These are phyloP conservation scores for Oostethus manadensis DNA, from an alignment of 2,113 vertebrate genomes.

Conservation along the genomic window DNA sequence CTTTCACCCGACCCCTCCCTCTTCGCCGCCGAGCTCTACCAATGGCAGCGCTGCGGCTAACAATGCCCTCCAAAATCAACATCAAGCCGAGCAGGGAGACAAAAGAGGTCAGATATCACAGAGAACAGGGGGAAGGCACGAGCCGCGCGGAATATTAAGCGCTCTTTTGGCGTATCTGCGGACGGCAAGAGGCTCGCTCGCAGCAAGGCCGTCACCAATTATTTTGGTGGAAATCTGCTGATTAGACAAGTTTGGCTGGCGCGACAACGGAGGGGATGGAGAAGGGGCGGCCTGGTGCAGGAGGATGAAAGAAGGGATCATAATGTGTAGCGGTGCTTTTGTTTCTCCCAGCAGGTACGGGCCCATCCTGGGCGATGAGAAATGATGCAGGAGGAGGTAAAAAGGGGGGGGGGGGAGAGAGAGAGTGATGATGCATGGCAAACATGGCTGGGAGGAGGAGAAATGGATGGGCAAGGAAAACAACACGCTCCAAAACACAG, in stretches of 20 bases:
- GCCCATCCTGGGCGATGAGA: slow-evolving; percentile 36
- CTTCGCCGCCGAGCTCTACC: slow-evolving; percentile 52
- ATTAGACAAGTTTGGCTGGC: slow-evolving; percentile 67
- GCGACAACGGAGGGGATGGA: slow-evolving; percentile 43
- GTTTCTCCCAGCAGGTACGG: slow-evolving; percentile 50
- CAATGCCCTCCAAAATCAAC: slow-evolving; percentile 75
- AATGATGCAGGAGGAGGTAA: slow-evolving; percentile 42
- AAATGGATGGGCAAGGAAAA: slow-evolving; percentile 68
- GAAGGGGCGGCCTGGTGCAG: slow-evolving; percentile 14
- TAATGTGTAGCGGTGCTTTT: slow-evolving; percentile 18
- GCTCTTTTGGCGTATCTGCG: slow-evolving; percentile 58
- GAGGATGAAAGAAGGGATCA: slow-evolving; percentile 11
- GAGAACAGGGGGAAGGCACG: slow-evolving; percentile 64
- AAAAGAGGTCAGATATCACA: slow-evolving; percentile 75
- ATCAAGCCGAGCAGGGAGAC: slow-evolving; percentile 68
- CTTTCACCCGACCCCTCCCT: slow-evolving; percentile 52
- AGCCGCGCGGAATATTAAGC: slow-evolving; percentile 68
- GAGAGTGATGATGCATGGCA: slow-evolving; percentile 66
- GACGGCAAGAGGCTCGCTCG: slow-evolving; percentile 57
- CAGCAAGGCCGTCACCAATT: slow-evolving; percentile 69
- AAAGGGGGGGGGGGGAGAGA: slow-evolving; percentile 19
- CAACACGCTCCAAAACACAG: slow-evolving; percentile 70
- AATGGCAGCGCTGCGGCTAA: slow-evolving; percentile 65
- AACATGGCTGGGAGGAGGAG: slow-evolving; percentile 57
- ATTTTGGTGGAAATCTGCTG: slow-evolving; percentile 68